phyloP scores from a whole-genome alignment of 2,797 vertebrate genomes.

The Megalops cyprinoides region DNA sequence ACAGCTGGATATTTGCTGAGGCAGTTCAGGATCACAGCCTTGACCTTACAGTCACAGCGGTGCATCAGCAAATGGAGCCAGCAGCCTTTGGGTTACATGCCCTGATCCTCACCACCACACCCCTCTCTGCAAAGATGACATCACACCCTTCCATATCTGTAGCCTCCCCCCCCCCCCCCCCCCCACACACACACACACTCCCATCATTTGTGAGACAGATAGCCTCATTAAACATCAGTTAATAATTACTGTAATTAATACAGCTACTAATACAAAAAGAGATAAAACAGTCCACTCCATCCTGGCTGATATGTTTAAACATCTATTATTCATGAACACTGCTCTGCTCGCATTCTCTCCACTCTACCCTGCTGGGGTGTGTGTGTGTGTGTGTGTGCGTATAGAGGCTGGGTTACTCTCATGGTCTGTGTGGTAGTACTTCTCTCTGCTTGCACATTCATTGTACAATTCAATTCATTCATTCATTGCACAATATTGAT shows the following conservation, averaged over 20 bases:
- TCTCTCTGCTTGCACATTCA: conserved; percentile 64
- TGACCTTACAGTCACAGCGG: no score
- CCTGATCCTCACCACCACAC: background rate
- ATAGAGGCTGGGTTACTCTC: conserved; percentile 37
- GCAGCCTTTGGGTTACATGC: no score
- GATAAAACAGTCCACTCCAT: conserved; percentile 55
- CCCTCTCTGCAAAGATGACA: no score
- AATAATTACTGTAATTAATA: conserved; percentile 69
- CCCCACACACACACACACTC: background rate
- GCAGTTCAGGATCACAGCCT: no score
- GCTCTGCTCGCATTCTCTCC: conserved; percentile 13
- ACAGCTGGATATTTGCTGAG: no score
- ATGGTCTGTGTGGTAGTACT: conserved; percentile 57
- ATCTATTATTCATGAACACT: conserved; percentile 63
- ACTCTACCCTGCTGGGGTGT: conserved; percentile 40
- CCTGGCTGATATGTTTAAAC: conserved; percentile 55
- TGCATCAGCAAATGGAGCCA: no score
- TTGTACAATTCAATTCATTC: no score
- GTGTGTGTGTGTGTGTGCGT: conserved; percentile 24
- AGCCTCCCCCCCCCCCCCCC: background rate
- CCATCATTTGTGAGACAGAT: conserved; percentile 12
- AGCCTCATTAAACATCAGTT: conserved; percentile 47
- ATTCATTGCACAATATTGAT: no score
- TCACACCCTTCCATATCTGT: no score
- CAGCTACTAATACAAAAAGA: conserved; percentile 49